Evolutionary conservation across 2,888 invertebrate genomes (phyloP).

Genomic region (Mythimna loreyi): DNA sequence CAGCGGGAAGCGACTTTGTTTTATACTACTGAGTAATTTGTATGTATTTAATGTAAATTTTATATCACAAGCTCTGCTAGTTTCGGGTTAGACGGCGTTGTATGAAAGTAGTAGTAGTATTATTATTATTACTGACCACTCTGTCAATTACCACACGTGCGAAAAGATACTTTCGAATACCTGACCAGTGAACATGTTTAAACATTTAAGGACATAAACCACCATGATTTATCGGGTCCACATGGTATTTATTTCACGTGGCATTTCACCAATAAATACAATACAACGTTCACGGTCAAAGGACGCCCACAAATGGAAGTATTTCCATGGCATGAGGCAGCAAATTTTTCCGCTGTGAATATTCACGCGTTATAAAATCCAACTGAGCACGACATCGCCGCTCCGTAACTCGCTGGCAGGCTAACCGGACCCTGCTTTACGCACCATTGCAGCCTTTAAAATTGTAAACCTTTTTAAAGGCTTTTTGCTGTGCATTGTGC

Average conservation of each 20-base stretch:
- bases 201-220: neutral
- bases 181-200: neutral
- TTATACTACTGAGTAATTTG: no score
- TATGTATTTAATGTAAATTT: no score
- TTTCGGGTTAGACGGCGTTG: no score
- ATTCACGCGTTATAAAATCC: constrained; percentile 60
- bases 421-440: constrained; percentile 51
- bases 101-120: no score
- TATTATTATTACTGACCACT: no score
- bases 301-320: constrained; percentile 29
- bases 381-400: constrained; percentile 55
- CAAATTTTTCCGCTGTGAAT: constrained; percentile 46
- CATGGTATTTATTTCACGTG: neutral
- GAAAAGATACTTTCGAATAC: no score
- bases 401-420: constrained; percentile 54
- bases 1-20: no score
- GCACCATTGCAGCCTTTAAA: constrained; percentile 53
- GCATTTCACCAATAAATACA: constrained; percentile 18
- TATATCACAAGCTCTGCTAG: no score
- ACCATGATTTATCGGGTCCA: neutral
- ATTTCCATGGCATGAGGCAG: constrained; percentile 24
- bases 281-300: constrained; percentile 30
- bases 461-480: constrained; percentile 31
- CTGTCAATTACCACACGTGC: no score
- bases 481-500: constrained; percentile 22